Conservation (phyloP, 1,140 invertebrate species). For the Drosophila bipectinata region DNA sequence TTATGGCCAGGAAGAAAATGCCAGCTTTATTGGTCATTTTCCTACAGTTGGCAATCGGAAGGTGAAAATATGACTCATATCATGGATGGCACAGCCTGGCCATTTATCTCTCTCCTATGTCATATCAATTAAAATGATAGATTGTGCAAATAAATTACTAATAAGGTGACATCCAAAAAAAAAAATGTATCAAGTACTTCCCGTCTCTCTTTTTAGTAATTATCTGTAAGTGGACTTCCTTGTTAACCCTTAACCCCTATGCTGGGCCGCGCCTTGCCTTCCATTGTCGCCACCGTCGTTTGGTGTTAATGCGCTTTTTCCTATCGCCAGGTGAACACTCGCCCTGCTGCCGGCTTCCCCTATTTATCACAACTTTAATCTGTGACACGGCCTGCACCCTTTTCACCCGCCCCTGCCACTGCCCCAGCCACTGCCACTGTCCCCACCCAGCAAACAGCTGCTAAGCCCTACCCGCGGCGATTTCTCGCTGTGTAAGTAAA, state of each 20-base stretch:
- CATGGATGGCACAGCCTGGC: neutral
- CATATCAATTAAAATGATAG: conserved; percentile 15
- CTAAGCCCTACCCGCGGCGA: conserved; percentile 28
- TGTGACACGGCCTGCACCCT: conserved; percentile 27
- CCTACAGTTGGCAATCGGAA: conserved; percentile 1
- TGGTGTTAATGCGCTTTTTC: conserved; percentile 30
- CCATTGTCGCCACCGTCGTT: neutral
- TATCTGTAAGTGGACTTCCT: neutral
- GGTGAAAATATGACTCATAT: conserved; percentile 13
- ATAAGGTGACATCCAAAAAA: neutral
- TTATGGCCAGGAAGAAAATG: conserved; percentile 33
- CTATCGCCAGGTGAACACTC: conserved; percentile 45
- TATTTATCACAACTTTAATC: conserved; percentile 61
- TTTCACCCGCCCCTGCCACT: neutral
- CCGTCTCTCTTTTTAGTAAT: too few species aligned
- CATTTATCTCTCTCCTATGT: conserved; percentile 8
- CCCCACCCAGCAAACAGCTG: conserved; percentile 18
- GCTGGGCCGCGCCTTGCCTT: neutral
- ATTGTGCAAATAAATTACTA: conserved; percentile 8
- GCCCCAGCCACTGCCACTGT: too few species aligned
- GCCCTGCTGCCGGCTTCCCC: conserved; percentile 14
- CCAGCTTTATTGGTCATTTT: conserved; percentile 36
- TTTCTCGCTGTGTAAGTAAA: conserved; percentile 34
- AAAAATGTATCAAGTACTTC: too few species aligned
- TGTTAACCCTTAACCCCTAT: conserved; percentile 2